A percentile compares a stretch with the other conserved stretches of the same genome.
Evolutionary conservation across 2,888 invertebrate species (phyloP).

Genomic region (Tipula lateralis): DNA sequence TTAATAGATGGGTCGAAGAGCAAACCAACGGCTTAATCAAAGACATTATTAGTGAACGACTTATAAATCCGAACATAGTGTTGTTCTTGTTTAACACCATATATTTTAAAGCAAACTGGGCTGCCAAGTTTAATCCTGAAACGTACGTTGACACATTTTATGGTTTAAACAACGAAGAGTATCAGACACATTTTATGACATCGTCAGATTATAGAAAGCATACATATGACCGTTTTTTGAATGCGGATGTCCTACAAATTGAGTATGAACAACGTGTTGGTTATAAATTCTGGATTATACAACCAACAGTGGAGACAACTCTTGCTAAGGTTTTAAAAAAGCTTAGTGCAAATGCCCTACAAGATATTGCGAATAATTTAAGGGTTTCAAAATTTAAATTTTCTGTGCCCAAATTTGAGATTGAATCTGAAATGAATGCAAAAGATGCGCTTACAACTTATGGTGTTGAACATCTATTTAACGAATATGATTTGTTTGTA

Average conservation of each 20-base stretch:
- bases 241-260: background rate
- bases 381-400: background rate
- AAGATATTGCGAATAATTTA: background rate
- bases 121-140: background rate
- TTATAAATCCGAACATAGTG: background rate
- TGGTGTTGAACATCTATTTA: background rate
- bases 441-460: background rate
- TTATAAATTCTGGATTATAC: background rate
- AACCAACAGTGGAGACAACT: background rate
- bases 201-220: background rate
- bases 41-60: background rate
- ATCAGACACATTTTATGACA: background rate
- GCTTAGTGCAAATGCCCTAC: background rate
- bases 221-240: background rate
- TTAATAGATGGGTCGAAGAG: background rate
- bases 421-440: background rate
- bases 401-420: background rate
- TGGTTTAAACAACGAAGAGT: background rate
- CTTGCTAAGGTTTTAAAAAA: background rate
- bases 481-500: background rate
- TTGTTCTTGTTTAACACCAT: background rate
- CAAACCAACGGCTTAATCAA: background rate
- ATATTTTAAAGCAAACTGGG: conserved; percentile 16
- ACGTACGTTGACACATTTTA: background rate
- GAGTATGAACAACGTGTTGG: background rate